Evolutionary conservation across 2,797 vertebrate genomes (phyloP).

Genomic region (Aratinga solstitialis): DNA sequence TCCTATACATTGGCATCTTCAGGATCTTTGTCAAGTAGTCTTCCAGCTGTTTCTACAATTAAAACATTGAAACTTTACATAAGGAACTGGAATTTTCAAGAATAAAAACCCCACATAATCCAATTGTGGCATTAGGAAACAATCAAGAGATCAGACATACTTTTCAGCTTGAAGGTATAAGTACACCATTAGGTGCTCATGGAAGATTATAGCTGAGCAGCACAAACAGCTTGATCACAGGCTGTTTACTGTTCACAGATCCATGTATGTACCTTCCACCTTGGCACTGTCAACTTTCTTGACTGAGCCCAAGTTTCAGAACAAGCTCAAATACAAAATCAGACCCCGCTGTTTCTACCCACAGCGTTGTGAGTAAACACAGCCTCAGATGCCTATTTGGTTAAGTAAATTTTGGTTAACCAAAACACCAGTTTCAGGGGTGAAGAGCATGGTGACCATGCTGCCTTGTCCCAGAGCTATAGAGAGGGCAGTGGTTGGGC

Average conservation of each 20-base stretch:
- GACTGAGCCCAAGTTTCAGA: not conserved
- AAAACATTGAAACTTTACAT: slow-evolving; percentile 32
- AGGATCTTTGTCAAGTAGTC: slow-evolving; percentile 94
- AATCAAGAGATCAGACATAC: not conserved
- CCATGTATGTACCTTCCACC: not conserved
- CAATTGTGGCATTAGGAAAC: not conserved
- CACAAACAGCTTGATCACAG: not conserved
- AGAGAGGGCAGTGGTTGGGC: not conserved
- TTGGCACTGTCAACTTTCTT: not conserved
- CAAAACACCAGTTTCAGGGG: not conserved
- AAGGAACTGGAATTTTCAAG: not conserved
- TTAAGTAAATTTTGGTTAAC: not conserved
- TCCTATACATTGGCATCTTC: slow-evolving; percentile 91
- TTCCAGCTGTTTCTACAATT: slow-evolving; percentile 92
- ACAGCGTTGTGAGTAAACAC: not conserved
- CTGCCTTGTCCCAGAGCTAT: not conserved
- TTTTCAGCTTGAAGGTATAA: not conserved
- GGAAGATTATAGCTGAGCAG: not conserved
- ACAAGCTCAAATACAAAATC: not conserved
- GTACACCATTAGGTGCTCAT: not conserved
- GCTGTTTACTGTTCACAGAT: not conserved
- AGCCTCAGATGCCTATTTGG: not conserved
- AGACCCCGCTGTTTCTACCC: not conserved
- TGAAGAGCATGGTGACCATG: not conserved
- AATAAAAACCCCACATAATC: not conserved